These are phyloP conservation scores for Drosophila atripex DNA, from an alignment of 2,888 invertebrate species.

Conservation along the genomic window DNA sequence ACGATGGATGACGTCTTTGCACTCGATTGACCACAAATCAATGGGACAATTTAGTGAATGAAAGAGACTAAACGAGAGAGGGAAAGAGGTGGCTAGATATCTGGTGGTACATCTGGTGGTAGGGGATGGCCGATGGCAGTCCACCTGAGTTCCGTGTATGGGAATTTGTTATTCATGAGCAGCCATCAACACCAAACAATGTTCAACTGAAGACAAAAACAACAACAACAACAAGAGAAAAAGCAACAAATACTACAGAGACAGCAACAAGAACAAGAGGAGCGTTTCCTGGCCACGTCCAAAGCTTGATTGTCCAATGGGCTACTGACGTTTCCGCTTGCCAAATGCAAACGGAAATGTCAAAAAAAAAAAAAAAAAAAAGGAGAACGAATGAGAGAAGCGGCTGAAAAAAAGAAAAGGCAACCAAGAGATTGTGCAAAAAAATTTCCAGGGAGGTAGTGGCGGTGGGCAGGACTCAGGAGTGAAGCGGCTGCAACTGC, in stretches of 20 bases:
- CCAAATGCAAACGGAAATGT: slow-evolving; percentile 78
- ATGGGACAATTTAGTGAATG: slow-evolving; percentile 66
- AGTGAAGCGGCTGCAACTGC: slow-evolving; percentile 64
- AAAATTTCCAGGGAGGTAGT: slow-evolving; percentile 4
- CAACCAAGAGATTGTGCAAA: slow-evolving; percentile 40
- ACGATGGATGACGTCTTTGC: slow-evolving; percentile 49
- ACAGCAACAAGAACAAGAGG: slow-evolving; percentile 26
- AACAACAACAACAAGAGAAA: slow-evolving; percentile 12
- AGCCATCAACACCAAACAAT: slow-evolving; percentile 77
- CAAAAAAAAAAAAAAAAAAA: slow-evolving; percentile 65
- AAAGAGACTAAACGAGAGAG: background rate
- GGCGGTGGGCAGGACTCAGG: background rate
- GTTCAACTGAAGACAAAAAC: slow-evolving; percentile 56
- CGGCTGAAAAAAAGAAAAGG: slow-evolving; percentile 14
- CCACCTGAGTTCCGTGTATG: slow-evolving; percentile 64
- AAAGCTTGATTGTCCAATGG: slow-evolving; percentile 71
- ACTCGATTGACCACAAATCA: slow-evolving; percentile 64
- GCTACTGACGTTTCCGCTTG: slow-evolving; percentile 73
- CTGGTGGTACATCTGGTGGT: slow-evolving; percentile 4
- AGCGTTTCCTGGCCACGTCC: slow-evolving; percentile 52
- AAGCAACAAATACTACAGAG: slow-evolving; percentile 24
- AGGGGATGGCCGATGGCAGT: slow-evolving; percentile 13
- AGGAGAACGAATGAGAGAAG: slow-evolving; percentile 6
- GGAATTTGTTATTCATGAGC: slow-evolving; percentile 75
- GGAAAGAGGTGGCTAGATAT: slow-evolving; percentile 16